A percentile compares a stretch with the other conserved stretches of the same genome.
These are phyloP conservation scores for Drosophila anceps DNA, from an alignment of 2,888 invertebrate species.

Conservation along the genomic window DNA sequence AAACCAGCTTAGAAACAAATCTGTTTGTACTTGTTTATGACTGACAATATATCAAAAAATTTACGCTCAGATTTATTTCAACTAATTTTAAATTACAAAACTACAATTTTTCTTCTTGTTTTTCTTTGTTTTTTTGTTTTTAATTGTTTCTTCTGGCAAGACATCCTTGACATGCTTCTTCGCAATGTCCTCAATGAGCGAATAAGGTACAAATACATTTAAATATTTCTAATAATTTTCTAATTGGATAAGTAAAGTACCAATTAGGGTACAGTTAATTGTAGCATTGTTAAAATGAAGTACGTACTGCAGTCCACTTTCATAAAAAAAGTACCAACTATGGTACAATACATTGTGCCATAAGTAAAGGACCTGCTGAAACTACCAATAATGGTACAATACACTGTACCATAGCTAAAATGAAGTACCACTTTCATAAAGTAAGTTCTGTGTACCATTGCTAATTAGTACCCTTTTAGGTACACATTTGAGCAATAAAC, in stretches of 20 bases:
- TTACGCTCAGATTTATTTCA: neutral
- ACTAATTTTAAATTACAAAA: neutral
- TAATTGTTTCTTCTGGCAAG: neutral
- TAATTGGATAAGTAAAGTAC: neutral
- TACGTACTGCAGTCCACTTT: neutral
- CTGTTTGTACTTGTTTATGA: neutral
- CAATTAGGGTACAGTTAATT: neutral
- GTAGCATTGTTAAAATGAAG: neutral
- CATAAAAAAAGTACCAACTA: too few species aligned
- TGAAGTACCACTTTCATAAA: neutral
- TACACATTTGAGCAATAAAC: neutral
- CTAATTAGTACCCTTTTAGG: neutral
- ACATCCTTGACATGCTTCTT: constrained; percentile 7
- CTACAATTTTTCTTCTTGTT: neutral
- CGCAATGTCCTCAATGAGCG: neutral
- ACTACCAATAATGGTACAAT: neutral
- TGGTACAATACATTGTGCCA: neutral
- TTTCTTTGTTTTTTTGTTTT: neutral
- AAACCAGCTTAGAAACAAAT: constrained; percentile 1
- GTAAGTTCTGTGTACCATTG: neutral
- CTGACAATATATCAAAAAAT: neutral
- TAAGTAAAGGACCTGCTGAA: too few species aligned
- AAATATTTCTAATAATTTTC: too few species aligned
- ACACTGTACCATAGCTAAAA: neutral
- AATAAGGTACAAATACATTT: neutral